phyloP scores from a whole-genome alignment of 2,888 invertebrate genomes.

The Aricia artaxerxes region DNA sequence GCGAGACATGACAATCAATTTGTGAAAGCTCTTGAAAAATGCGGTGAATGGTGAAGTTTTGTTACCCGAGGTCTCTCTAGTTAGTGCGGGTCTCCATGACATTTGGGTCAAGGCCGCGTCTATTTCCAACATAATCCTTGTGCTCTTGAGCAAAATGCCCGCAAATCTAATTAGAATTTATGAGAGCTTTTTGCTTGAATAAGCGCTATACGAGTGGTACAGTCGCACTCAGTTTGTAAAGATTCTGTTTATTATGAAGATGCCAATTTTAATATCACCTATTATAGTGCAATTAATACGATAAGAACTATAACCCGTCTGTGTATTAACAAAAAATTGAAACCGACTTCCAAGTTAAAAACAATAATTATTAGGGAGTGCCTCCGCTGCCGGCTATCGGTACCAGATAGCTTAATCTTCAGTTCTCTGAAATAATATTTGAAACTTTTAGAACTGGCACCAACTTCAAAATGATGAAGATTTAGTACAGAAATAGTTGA shows the following conservation, averaged over 20 bases:
- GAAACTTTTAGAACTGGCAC: no score
- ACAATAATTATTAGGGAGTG: no score
- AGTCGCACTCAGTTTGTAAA: background rate
- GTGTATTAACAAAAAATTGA: no score
- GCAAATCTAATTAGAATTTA: slow-evolving; percentile 4
- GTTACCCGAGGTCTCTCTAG: slow-evolving; percentile 36
- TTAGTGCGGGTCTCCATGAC: slow-evolving; percentile 34
- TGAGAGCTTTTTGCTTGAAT: background rate
- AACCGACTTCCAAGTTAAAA: no score
- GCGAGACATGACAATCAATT: background rate
- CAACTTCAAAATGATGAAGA: no score
- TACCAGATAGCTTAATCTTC: no score
- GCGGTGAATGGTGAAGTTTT: slow-evolving; percentile 29
- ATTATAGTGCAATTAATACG: no score
- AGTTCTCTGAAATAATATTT: no score
- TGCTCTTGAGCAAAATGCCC: slow-evolving; percentile 23
- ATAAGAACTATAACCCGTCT: no score
- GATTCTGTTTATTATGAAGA: no score
- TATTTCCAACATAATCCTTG: slow-evolving; percentile 39
- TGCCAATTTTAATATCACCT: background rate
- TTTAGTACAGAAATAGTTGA: no score
- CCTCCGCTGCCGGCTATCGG: no score
- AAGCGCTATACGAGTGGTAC: background rate
- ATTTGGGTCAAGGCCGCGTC: slow-evolving; percentile 41
- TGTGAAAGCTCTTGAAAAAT: slow-evolving; percentile 22